Percentiles rank a stretch among this genome's conserved stretches.
These are phyloP conservation scores for Xenops minutus DNA, from an alignment of 2,797 vertebrate species.

Conservation along the genomic window DNA sequence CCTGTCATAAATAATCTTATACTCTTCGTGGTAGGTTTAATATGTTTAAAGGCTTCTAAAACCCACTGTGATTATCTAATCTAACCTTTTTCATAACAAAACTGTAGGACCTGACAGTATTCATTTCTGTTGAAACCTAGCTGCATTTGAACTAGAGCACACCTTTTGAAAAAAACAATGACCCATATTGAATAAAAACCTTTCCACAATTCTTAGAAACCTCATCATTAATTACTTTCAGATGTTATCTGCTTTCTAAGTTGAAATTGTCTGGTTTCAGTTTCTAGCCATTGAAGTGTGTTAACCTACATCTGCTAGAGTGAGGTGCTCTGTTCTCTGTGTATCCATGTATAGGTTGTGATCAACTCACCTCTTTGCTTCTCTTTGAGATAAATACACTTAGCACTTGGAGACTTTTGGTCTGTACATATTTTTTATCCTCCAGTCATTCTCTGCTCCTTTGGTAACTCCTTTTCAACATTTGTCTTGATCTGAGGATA, in stretches of 20 bases:
- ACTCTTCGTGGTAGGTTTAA: neutral
- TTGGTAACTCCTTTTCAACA: constrained; percentile 58
- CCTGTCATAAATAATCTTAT: constrained; percentile 22
- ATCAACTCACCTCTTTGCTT: constrained; percentile 34
- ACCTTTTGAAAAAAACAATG: neutral
- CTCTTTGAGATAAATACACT: constrained; percentile 47
- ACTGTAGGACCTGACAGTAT: neutral
- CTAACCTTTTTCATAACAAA: constrained; percentile 21
- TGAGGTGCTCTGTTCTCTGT: constrained; percentile 21
- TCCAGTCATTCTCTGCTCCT: constrained; percentile 37
- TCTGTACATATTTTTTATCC: constrained; percentile 55
- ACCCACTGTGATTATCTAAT: neutral
- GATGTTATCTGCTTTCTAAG: neutral
- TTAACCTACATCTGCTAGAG: constrained; percentile 6
- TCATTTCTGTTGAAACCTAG: neutral
- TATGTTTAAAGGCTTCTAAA: constrained; percentile 34
- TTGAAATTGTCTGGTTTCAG: constrained; percentile 1
- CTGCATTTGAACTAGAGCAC: constrained; percentile 14
- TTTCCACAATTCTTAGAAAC: constrained; percentile 16
- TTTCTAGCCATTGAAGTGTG: neutral
- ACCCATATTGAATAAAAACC: neutral
- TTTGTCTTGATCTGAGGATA: constrained; percentile 52
- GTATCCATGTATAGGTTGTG: neutral
- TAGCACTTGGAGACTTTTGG: constrained; percentile 34
- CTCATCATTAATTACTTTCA: constrained; percentile 46